These are phyloP conservation scores for Zelleria hepariella DNA, from an alignment of 2,888 invertebrate species.

Conservation along the genomic window DNA sequence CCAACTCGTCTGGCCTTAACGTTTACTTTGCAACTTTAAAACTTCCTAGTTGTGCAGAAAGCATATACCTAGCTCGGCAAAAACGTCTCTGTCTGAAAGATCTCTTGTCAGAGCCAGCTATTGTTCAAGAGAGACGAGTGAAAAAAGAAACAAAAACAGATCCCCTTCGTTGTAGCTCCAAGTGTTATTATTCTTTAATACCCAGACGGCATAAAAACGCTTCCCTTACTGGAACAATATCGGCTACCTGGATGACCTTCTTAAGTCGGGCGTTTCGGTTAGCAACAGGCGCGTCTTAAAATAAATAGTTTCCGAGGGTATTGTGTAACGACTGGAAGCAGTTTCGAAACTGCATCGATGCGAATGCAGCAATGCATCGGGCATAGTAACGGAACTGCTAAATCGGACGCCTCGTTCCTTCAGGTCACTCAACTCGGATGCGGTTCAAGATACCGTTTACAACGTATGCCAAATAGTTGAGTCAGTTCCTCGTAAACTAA, in stretches of 20 bases:
- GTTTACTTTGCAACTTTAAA: conserved; percentile 45
- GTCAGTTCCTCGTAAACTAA: neutral
- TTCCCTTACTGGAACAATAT: conserved; percentile 22
- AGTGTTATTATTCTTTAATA: neutral
- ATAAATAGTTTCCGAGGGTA: conserved; percentile 39
- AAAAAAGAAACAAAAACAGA: neutral
- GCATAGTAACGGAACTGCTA: conserved; percentile 42
- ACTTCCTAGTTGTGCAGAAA: conserved; percentile 36
- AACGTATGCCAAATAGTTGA: neutral
- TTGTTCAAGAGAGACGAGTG: neutral
- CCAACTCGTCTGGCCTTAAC: conserved; percentile 48
- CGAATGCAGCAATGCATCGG: conserved; percentile 43
- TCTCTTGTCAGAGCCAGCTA: neutral
- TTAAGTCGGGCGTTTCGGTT: conserved; percentile 27
- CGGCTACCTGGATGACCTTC: conserved; percentile 28
- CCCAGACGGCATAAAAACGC: conserved; percentile 12
- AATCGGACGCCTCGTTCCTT: conserved; percentile 29
- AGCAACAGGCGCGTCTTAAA: conserved; percentile 37
- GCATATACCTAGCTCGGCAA: neutral
- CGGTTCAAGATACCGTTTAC: neutral
- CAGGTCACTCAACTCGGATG: conserved; percentile 34
- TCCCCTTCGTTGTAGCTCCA: neutral
- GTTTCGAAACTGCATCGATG: conserved; percentile 25
- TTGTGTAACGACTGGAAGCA: conserved; percentile 46
- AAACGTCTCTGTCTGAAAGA: neutral